These are phyloP conservation scores for Trichoplusia ni DNA, from an alignment of 1,140 invertebrate genomes.

Conservation along the genomic window DNA sequence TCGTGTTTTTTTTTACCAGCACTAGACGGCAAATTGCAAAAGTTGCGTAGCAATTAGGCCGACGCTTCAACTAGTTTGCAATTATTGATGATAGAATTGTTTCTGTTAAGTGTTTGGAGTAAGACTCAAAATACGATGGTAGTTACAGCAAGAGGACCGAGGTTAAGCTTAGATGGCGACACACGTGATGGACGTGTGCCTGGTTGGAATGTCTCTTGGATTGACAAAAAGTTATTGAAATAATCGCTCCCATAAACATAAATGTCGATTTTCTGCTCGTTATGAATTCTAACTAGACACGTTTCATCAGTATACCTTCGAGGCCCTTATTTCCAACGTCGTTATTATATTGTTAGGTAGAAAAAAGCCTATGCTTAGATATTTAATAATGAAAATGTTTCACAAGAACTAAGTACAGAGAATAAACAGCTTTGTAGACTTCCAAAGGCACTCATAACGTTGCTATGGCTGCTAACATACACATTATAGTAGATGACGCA, in stretches of 20 bases:
- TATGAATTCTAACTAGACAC: not conserved
- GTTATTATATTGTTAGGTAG: no score
- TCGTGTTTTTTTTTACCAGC: slow-evolving; percentile 41
- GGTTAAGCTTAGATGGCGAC: not conserved
- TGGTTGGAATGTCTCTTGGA: slow-evolving; percentile 12
- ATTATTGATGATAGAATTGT: slow-evolving; percentile 22
- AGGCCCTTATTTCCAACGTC: no score
- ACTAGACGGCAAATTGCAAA: slow-evolving; percentile 37
- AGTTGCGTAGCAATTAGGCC: slow-evolving; percentile 39
- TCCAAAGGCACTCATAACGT: not conserved
- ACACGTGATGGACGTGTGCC: slow-evolving; percentile 21
- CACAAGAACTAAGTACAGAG: no score
- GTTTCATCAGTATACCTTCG: not conserved
- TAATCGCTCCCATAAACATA: slow-evolving; percentile 9
- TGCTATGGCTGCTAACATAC: not conserved
- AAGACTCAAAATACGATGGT: slow-evolving; percentile 15
- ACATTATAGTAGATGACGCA: slow-evolving; percentile 20
- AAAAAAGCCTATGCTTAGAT: no score
- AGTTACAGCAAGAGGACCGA: not conserved
- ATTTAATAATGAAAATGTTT: no score
- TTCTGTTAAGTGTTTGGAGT: slow-evolving; percentile 3
- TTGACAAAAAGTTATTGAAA: slow-evolving; percentile 28
- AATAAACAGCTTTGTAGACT: slow-evolving; percentile 25
- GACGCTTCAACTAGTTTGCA: slow-evolving; percentile 1
- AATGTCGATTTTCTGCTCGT: not conserved